Evolutionary conservation across 2,888 invertebrate species (phyloP).

Genomic region (Phengaris alcon): DNA sequence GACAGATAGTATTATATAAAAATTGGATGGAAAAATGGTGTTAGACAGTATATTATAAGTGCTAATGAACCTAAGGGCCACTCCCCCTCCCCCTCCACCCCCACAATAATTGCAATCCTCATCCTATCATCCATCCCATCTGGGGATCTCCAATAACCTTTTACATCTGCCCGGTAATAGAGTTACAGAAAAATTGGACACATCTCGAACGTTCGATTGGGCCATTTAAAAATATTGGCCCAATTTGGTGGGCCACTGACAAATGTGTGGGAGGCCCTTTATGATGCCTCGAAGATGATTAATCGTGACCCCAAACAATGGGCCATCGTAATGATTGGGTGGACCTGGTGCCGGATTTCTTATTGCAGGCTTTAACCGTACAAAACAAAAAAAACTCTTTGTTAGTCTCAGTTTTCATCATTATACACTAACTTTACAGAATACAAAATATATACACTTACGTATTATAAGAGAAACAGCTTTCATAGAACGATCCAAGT

Average conservation of each 20-base stretch:
- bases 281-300: slow-evolving; percentile 1
- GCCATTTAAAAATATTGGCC: slow-evolving; percentile 24
- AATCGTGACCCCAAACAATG: slow-evolving; percentile 16
- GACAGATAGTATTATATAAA: background rate
- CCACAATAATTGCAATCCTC: slow-evolving; percentile 1
- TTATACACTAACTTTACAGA: too few species aligned
- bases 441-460: too few species aligned
- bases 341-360: background rate
- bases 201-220: slow-evolving; percentile 14
- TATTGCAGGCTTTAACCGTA: background rate
- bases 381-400: background rate
- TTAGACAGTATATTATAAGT: background rate
- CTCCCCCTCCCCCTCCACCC: background rate
- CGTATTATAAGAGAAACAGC: too few species aligned
- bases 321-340: background rate
- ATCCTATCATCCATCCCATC: background rate
- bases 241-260: background rate
- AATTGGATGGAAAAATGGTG: background rate
- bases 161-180: background rate
- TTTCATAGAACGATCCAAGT: too few species aligned
- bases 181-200: slow-evolving; percentile 15
- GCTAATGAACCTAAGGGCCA: background rate
- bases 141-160: background rate
- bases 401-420: background rate
- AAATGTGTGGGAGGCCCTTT: slow-evolving; percentile 7